Conservation (phyloP, 2,888 invertebrate species). For the Orthonychiurus folsomi region DNA sequence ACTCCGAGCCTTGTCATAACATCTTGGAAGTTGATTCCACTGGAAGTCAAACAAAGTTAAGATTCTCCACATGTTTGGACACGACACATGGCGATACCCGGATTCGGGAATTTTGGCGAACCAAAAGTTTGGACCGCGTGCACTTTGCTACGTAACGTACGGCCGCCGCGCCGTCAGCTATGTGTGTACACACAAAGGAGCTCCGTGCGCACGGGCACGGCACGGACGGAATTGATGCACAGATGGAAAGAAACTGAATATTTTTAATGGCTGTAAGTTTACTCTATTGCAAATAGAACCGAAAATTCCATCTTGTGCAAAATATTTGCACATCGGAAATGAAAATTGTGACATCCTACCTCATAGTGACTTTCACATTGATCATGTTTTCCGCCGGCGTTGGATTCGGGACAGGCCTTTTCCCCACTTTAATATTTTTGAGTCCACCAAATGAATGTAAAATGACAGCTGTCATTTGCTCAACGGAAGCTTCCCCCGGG, state of each 20-base stretch:
- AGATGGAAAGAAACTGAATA: background rate
- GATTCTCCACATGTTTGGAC: background rate
- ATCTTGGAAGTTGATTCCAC: conserved; percentile 82
- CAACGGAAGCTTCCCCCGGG: conserved; percentile 31
- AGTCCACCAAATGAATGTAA: conserved; percentile 73
- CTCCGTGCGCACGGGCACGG: too few species aligned
- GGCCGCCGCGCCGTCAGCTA: too few species aligned
- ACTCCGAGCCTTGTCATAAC: conserved; percentile 79
- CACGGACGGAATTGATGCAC: background rate
- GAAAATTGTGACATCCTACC: too few species aligned
- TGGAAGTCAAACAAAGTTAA: conserved; percentile 42
- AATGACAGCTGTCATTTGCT: conserved; percentile 73
- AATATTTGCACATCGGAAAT: too few species aligned
- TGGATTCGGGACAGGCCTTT: conserved; percentile 63
- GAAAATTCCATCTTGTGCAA: too few species aligned
- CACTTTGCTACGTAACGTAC: too few species aligned
- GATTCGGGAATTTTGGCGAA: background rate
- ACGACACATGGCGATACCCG: background rate
- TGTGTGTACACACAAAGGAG: background rate
- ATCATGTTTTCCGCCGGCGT: conserved; percentile 54
- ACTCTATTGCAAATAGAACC: too few species aligned
- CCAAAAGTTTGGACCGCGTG: too few species aligned
- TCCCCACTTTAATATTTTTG: conserved; percentile 72
- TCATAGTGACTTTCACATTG: conserved; percentile 66
- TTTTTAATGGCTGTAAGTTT: too few species aligned